These are phyloP conservation scores for Procambarus clarkii DNA, from an alignment of 1,140 invertebrate species.

Conservation along the genomic window DNA sequence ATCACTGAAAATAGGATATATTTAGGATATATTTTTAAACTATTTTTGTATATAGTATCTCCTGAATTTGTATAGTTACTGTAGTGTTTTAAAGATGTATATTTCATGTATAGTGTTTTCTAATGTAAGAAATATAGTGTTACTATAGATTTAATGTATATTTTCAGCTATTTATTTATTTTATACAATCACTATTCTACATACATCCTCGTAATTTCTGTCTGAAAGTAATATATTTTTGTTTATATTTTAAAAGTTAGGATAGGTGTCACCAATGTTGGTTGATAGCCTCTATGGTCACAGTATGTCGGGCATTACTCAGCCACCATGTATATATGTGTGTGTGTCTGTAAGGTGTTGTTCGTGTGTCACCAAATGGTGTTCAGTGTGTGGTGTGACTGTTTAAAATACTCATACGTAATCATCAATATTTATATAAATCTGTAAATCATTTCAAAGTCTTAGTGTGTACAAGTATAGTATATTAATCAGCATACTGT, in stretches of 20 bases:
- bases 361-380: background rate
- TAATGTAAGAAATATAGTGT: background rate
- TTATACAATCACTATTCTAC: background rate
- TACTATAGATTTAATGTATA: conserved; percentile 16
- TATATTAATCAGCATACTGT: background rate
- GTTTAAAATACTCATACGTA: background rate
- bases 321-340: background rate
- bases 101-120: conserved; percentile 4
- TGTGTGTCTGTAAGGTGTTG: background rate
- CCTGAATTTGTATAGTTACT: conserved; percentile 23
- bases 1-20: conserved; percentile 37
- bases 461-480: background rate
- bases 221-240: background rate
- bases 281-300: background rate
- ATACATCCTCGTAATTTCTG: background rate
- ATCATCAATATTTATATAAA: background rate
- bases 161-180: conserved; percentile 7
- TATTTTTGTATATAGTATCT: conserved; percentile 43
- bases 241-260: background rate
- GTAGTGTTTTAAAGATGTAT: conserved; percentile 3
- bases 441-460: too few relatives aligned
- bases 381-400: background rate
- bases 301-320: background rate
- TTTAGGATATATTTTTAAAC: conserved; percentile 36
- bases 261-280: background rate